Base-by-base conservation (phyloP, 2,113 vertebrate genomes). In the Myodes glareolus region DNA sequence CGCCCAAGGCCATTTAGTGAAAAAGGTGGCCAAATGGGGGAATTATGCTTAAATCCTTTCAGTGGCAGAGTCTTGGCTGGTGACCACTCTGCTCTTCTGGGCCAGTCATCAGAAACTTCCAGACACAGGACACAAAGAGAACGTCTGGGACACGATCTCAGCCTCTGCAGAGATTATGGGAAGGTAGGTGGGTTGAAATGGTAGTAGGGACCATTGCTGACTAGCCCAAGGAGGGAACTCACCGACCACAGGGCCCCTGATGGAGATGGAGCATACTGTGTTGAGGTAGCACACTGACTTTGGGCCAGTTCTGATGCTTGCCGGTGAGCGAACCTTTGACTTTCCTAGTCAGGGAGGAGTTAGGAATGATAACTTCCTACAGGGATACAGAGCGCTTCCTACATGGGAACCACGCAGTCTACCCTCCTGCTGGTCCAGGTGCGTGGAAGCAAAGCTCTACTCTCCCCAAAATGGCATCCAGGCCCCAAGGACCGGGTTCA, bases 321-420 rank as follows among this genome's bases (percentile, higher is more conserved):
- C 13, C 0, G 61, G 25, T 2, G 63, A 55, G 7, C 0, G 10
- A 65, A 55, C 1, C 31, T 77, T 72, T 6, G 52, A 4, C 72
- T 70, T 55, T 7, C 1, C 0, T 5, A 50, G 33, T 29, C 52
- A 1, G 17, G 4, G 31, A 63, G 8, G 33, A 10, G 5, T n/a
- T 31, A 7, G 5, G 50, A 36, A 11, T 10, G 55, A 1, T n/a
- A 45, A 17, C 27, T 27, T 67, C 88, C 52, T 70, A 33, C 5
- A 10, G 4, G 31, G 33, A 2, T 39, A 33, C 0, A 0, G 42
- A 42, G 31, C 5, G 12, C 52, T 80, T 31, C 12, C 39, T 27
- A 4, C 6, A 0, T 11, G 0, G 13, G 33, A 29, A 29, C 5
- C 27, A 3, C 27, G 33, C 21, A 6, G 7, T 16, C 17, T 4